Evolutionary conservation across 2,797 vertebrate genomes (phyloP).

Genomic region (Sphaeramia orbicularis): DNA sequence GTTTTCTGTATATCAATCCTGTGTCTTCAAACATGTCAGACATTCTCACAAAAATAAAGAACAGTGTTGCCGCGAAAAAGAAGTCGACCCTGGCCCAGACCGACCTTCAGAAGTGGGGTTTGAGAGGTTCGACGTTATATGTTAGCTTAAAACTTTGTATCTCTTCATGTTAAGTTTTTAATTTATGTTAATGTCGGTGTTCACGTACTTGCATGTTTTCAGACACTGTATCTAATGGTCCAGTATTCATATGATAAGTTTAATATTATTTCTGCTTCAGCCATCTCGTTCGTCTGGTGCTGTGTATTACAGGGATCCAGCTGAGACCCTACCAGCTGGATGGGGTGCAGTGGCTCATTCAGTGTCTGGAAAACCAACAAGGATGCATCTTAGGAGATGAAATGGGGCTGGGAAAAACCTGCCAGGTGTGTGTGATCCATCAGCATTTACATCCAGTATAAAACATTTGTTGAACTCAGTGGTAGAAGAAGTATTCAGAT

Average conservation of each 20-base stretch:
- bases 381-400: constrained; percentile 95
- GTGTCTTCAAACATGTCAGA: constrained; percentile 66
- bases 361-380: constrained; percentile 83
- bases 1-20: too few species aligned
- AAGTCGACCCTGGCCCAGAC: constrained; percentile 54
- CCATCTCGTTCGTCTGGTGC: neutral
- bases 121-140: constrained; percentile 71
- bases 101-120: constrained; percentile 79
- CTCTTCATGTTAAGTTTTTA: neutral
- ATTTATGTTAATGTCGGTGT: neutral
- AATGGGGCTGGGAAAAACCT: constrained; percentile 97
- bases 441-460: neutral
- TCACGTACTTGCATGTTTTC: neutral
- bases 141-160: neutral
- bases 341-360: constrained; percentile 90
- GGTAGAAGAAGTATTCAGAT: too few species aligned
- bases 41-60: constrained; percentile 63
- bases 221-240: neutral
- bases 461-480: too few species aligned
- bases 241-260: neutral
- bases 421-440: constrained; percentile 87
- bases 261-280: neutral
- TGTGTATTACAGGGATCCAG: constrained; percentile 80
- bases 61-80: constrained; percentile 54
- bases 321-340: constrained; percentile 90